Conservation (phyloP, 1,140 invertebrate genomes). For the Notospermus geniculatus region DNA sequence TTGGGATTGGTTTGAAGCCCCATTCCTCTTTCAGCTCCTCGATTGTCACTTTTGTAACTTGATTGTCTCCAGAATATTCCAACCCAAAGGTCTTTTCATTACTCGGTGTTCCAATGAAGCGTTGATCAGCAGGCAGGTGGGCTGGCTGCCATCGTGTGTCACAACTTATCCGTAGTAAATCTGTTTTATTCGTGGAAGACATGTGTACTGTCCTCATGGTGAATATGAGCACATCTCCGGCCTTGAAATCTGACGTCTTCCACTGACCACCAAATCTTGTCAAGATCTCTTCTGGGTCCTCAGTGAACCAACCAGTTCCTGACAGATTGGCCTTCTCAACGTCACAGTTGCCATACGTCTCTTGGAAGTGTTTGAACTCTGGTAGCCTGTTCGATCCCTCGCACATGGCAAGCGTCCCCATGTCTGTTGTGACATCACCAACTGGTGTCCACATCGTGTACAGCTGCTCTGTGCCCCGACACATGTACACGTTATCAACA, state of each 20-base stretch:
- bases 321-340: slow-evolving; percentile 35
- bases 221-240: slow-evolving; percentile 46
- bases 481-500: slow-evolving; percentile 50
- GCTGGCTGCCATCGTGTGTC: slow-evolving; percentile 46
- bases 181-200: slow-evolving; percentile 35
- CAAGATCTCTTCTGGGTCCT: slow-evolving; percentile 44
- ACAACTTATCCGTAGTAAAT: slow-evolving; percentile 34
- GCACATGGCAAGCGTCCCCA: slow-evolving; percentile 42
- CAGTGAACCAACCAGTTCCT: slow-evolving; percentile 48
- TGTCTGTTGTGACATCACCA: slow-evolving; percentile 38
- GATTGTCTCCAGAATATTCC: slow-evolving; percentile 18
- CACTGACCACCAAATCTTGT: slow-evolving; percentile 43
- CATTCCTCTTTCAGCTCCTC: slow-evolving; percentile 32
- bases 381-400: slow-evolving; percentile 38
- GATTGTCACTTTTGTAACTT: slow-evolving; percentile 25
- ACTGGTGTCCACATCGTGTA: slow-evolving; percentile 48
- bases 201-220: slow-evolving; percentile 42
- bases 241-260: slow-evolving; percentile 41
- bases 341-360: slow-evolving; percentile 41
- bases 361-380: slow-evolving; percentile 39
- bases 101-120: slow-evolving; percentile 33
- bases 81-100: slow-evolving; percentile 31
- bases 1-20: too few relatives aligned
- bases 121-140: slow-evolving; percentile 28
- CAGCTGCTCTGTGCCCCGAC: slow-evolving; percentile 33